Evolutionary conservation across 1,140 invertebrate species (phyloP), one percentile per base, ranked within the genome.

Genomic region (Choristoneura fumiferana): DNA sequence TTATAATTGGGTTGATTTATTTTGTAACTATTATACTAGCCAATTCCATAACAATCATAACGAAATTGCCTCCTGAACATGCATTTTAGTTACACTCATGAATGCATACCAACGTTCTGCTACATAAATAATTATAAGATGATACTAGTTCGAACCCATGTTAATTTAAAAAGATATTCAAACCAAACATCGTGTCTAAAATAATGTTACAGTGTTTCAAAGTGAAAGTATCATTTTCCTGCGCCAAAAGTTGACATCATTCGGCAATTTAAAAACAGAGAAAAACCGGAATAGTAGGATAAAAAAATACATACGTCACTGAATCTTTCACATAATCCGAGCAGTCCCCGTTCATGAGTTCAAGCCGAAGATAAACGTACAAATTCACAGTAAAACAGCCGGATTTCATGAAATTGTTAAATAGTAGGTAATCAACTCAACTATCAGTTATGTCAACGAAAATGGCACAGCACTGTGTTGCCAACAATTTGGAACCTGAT

Each of bases 201-300:
- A 29, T 2, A 13, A 29, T 49, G 22, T n/a, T 29, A n/a, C 9
- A 49, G 18, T 17, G 8, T 33, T 49, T 49, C 45, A 54, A 69
- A 69, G 67, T 69, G 67, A 69, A 69, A 69, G 67, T 69, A 69
- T 54, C 45, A 49, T 49, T 49, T 49, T 49, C 43, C 35, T 33
- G 22, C 53, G 54, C 15, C 39, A 58, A 64, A 64, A 68, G 66
- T 71, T 71, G 66, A 71, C 69, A 71, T 65, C 65, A 70, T 62
- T 59, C 52, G 4, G 18, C 12, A 49, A 49, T n/a, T 49, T 49
- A 49, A 49, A 43, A 9, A 0, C 18, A 12, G 17, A 18, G 22
- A 29, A 49, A 49, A 17, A 49, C 17, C 18, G 17, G 22, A 49
- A 12, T 22, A 49, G 17, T 22, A 29, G 3, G 18, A 12, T 8